These are phyloP conservation scores for Leptopilina boulardi DNA, from an alignment of 1,140 invertebrate genomes.

Conservation along the genomic window DNA sequence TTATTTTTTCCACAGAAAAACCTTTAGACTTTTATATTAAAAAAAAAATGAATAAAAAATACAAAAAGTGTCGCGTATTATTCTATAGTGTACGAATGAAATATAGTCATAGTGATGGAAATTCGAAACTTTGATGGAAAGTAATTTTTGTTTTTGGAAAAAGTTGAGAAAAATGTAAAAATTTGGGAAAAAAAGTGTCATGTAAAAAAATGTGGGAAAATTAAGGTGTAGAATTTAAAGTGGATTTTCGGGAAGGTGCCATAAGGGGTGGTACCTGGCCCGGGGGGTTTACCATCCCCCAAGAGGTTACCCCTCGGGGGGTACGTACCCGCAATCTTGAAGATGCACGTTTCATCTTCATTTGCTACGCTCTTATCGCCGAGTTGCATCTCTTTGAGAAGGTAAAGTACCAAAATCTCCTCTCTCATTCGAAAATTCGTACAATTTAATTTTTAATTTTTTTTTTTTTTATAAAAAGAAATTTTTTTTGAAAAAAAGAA, in stretches of 20 bases:
- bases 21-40: not conserved
- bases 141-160: not conserved
- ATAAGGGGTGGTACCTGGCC: constrained; percentile 72
- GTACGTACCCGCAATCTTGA: constrained; percentile 74
- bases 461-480: not conserved
- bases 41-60: constrained; percentile 15
- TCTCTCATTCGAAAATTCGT: not conserved
- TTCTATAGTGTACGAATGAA: not conserved
- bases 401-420: constrained; percentile 74
- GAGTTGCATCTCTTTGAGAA: constrained; percentile 80
- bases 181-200: not conserved
- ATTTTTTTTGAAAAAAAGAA: not conserved
- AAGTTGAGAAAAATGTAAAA: not conserved
- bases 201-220: constrained; percentile 46
- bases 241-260: constrained; percentile 67
- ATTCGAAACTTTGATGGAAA: constrained; percentile 30
- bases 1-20: too few relatives aligned
- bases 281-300: constrained; percentile 65
- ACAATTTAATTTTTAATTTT: too few relatives aligned
- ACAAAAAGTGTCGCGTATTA: not conserved
- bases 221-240: constrained; percentile 60
- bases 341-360: constrained; percentile 80
- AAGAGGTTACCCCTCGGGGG: constrained; percentile 58
- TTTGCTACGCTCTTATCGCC: constrained; percentile 79
- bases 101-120: not conserved